Base-by-base conservation (phyloP, 2,888 invertebrate species). In the Mesoligia furuncula region DNA sequence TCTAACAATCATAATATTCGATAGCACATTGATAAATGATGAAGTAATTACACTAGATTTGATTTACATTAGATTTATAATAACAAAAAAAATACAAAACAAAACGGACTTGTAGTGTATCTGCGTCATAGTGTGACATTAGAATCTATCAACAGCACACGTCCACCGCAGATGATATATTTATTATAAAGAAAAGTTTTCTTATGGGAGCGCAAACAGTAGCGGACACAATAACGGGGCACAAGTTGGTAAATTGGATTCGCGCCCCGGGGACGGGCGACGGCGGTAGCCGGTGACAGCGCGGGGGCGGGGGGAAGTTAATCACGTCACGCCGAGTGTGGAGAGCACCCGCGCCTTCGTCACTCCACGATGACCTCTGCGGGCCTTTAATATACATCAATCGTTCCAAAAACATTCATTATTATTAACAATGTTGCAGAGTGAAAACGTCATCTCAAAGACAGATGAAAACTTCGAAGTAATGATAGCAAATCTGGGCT, bases 221-320 rank as follows among this genome's bases (percentile, higher is more conserved):
- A 84, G 90, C 90, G 91, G 92, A 92, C 93, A 93, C 93, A 94
- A 94, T 93, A 94, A 93, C 93, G 90, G 91, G 91, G 92, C 93
- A 94, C 93, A 94, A 94, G 94, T 95, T 93, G 92, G 93, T 92
- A 95, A 95, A 95, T 95, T 95, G 94, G 95, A 95, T 95, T 93
- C 91, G 87, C 91, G 91, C 94, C 94, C 94, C 87, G 79, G 95
- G 94, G 95, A 95, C 92, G 87, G 91, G 87, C 88, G 91, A 89
- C 90, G 86, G 88, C 87, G 85, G 85, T 79, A 77, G 81, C 80
- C 78, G 85, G 85, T 81, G 87, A 82, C 83, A 79, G 81, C 75
- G 75, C 57, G 70, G 81, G 79, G 45, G 36, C 20, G 67, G 57
- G 70, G 71, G 73, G 78, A 79, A 68, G 88, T 88, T 91, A 90